These are phyloP conservation scores for Verasper variegatus DNA, from an alignment of 2,113 vertebrate genomes.

Conservation along the genomic window DNA sequence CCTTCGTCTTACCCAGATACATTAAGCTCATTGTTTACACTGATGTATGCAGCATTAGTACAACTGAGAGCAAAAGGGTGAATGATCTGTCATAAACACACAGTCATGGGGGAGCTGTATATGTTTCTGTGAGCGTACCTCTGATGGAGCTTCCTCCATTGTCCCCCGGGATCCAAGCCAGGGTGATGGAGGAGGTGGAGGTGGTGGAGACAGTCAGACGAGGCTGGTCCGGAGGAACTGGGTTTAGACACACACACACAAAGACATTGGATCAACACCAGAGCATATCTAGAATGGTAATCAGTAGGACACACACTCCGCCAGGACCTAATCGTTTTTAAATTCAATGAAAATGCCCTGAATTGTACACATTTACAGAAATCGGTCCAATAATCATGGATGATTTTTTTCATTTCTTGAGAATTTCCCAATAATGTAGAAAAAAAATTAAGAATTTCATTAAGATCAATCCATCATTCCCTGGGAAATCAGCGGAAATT, in stretches of 20 bases:
- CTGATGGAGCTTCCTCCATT: slow-evolving; percentile 91
- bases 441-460: no score
- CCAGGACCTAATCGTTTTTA: no score
- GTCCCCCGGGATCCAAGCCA: slow-evolving; percentile 98
- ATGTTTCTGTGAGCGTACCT: slow-evolving; percentile 63
- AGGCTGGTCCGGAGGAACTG: slow-evolving; percentile 97
- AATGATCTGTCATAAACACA: not conserved
- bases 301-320: no score
- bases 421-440: no score
- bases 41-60: slow-evolving; percentile 18
- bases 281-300: not conserved
- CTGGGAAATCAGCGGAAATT: no score
- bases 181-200: slow-evolving; percentile 95
- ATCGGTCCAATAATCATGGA: no score
- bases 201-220: slow-evolving; percentile 97
- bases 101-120: not conserved
- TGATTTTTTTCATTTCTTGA: no score
- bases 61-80: slow-evolving; percentile 15
- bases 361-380: no score
- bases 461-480: no score
- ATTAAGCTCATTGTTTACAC: slow-evolving; percentile 31
- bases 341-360: no score
- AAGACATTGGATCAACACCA: slow-evolving; percentile 7
- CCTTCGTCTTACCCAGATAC: slow-evolving; percentile 15
- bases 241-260: slow-evolving; percentile 20